Evolutionary conservation across 2,797 vertebrate genomes (phyloP), one percentile per base, ranked within the genome.

Genomic region (Botia almorhae): DNA sequence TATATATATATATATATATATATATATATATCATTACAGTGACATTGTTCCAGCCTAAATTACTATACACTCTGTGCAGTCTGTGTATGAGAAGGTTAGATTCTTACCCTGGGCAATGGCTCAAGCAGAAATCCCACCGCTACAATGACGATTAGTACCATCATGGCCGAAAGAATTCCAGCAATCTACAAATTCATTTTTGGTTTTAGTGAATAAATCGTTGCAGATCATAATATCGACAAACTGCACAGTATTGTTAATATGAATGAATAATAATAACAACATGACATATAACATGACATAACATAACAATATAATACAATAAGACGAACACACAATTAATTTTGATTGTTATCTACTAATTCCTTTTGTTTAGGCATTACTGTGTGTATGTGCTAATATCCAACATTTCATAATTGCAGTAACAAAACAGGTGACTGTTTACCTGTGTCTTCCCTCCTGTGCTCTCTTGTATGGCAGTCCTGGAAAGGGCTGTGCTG

Each of bases 371-470:
- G 33, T 36, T 39, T 39, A 8, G 36, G 6, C 7, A 8, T 39
- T 39, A 39, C 55, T 69, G 23, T 60, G 23, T 33, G 55, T 50
- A 50, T 2, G n/a, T 21, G 26, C 56, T 43, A 63, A 33, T 33
- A 33, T 33, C 3, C 33, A 3, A 33, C 33, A 33, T 33, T 33
- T 3, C 33, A 33, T 33, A 14, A 21, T 26, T 33, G 17, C 17
- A 56, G 61, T 33, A 36, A 39, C 36, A 7, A 39, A 39, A 7
- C 36, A 39, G 36, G 36, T 39, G 36, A 39, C 5, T 65, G 50
- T 65, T 80, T 93, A 99, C 97, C 96, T 99, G 98, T 0, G 97
- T 98, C 92, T 98, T 99, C 0, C 98, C 97, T n/a, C 98, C 98
- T 0, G 97, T 97, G 87, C 97, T 99, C 85, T 98, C 98, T 87